These are phyloP conservation scores for Nemotelus pantherinus DNA, from an alignment of 2,888 invertebrate genomes.

Conservation along the genomic window DNA sequence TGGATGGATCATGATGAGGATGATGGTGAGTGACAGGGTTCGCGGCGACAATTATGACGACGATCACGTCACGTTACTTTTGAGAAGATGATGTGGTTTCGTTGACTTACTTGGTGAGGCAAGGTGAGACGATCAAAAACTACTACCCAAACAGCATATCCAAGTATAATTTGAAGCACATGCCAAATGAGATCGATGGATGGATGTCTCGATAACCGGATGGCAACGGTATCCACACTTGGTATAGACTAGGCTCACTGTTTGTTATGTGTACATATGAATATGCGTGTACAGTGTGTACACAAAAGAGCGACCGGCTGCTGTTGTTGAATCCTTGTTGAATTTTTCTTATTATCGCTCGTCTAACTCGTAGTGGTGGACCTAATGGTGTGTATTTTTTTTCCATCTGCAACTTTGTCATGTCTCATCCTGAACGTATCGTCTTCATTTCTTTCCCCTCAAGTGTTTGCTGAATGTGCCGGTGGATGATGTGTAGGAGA, in stretches of 20 bases:
- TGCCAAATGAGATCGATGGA: conserved; percentile 21
- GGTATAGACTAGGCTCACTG: too few species aligned
- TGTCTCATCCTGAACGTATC: conserved; percentile 15
- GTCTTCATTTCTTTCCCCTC: not conserved
- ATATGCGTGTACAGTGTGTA: not conserved
- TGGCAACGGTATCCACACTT: conserved; percentile 39
- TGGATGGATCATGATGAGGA: not conserved
- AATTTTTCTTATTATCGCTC: not conserved
- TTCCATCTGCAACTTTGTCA: not conserved
- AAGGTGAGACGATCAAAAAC: not conserved
- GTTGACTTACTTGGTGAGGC: too few species aligned
- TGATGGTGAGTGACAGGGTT: not conserved
- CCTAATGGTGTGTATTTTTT: not conserved
- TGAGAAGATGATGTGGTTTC: conserved; percentile 9
- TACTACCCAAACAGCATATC: conserved; percentile 25
- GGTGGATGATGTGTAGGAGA: not conserved
- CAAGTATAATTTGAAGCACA: conserved; percentile 35
- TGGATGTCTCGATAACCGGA: conserved; percentile 42
- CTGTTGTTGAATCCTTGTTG: conserved; percentile 28
- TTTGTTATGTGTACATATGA: not conserved
- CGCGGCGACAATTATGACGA: conserved; percentile 4
- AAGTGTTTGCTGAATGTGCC: not conserved
- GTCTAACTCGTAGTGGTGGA: too few species aligned
- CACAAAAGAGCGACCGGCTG: conserved; percentile 31
- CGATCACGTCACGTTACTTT: conserved; percentile 15